Percentiles rank a stretch among this genome's conserved stretches.
Evolutionary conservation across 2,888 invertebrate species (phyloP).

Genomic region (Meandrusa payeni): DNA sequence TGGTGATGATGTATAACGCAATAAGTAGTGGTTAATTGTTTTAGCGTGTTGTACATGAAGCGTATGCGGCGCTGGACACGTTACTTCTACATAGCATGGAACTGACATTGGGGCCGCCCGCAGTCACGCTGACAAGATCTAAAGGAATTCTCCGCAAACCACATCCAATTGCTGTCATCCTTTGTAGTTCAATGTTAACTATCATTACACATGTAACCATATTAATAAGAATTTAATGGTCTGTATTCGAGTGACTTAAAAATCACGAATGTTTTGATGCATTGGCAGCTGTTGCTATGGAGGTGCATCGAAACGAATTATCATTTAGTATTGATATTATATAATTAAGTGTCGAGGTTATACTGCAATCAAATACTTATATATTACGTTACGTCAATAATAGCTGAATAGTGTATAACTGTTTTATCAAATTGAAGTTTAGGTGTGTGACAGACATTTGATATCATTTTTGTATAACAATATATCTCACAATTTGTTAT

Average conservation of each 20-base stretch:
- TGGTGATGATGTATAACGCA: too few species aligned
- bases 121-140: constrained; percentile 32
- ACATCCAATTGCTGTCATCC: neutral
- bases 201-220: constrained; percentile 12
- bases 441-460: neutral
- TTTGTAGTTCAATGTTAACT: constrained; percentile 14
- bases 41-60: constrained; percentile 68
- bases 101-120: constrained; percentile 27
- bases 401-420: constrained; percentile 10
- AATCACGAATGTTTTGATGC: constrained; percentile 7
- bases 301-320: neutral
- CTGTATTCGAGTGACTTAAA: constrained; percentile 11
- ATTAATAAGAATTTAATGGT: constrained; percentile 25
- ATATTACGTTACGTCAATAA: neutral
- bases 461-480: neutral
- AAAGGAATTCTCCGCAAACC: constrained; percentile 4
- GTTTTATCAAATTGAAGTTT: constrained; percentile 9
- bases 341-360: too few species aligned
- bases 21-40: too few species aligned
- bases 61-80: constrained; percentile 66
- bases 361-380: neutral
- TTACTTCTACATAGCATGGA: constrained; percentile 53
- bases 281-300: neutral
- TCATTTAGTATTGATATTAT: too few species aligned
- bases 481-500: neutral